Percentiles rank a stretch among this genome's conserved stretches.
These are phyloP conservation scores for Bursaphelenchus okinawaensis DNA, from an alignment of 2,888 invertebrate species.

Conservation along the genomic window DNA sequence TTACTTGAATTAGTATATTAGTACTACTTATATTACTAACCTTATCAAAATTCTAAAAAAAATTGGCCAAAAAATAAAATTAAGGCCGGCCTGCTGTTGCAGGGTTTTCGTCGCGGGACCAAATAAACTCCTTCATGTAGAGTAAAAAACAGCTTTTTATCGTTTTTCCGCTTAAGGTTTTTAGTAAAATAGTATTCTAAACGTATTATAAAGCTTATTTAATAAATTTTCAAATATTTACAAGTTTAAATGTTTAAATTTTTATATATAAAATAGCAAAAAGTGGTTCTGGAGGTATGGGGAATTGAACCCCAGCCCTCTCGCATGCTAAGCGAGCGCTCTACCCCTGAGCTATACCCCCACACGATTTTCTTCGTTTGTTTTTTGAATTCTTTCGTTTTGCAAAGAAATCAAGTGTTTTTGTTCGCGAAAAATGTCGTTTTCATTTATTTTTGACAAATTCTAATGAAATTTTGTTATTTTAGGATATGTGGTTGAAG, in stretches of 20 bases:
- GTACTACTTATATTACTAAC: too few relatives aligned
- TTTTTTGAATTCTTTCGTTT: background rate
- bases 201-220: too few relatives aligned
- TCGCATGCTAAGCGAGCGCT: conserved; percentile 45
- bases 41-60: too few relatives aligned
- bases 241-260: too few relatives aligned
- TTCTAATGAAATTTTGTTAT: background rate
- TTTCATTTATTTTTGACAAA: background rate
- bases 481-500: too few relatives aligned
- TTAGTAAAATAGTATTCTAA: too few relatives aligned
- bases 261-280: background rate
- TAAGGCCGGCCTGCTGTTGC: background rate
- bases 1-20: too few relatives aligned
- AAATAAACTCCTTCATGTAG: background rate
- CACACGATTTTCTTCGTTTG: conserved; percentile 7
- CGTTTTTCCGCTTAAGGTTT: too few relatives aligned
- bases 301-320: conserved; percentile 39
- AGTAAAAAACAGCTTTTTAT: background rate
- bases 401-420: too few relatives aligned
- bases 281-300: conserved; percentile 29
- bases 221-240: too few relatives aligned
- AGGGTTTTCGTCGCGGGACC: background rate
- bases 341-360: conserved; percentile 42
- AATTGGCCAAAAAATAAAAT: background rate
- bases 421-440: background rate